Evolutionary conservation across 2,113 vertebrate species (phyloP).

Genomic region (Trinectes maculatus): DNA sequence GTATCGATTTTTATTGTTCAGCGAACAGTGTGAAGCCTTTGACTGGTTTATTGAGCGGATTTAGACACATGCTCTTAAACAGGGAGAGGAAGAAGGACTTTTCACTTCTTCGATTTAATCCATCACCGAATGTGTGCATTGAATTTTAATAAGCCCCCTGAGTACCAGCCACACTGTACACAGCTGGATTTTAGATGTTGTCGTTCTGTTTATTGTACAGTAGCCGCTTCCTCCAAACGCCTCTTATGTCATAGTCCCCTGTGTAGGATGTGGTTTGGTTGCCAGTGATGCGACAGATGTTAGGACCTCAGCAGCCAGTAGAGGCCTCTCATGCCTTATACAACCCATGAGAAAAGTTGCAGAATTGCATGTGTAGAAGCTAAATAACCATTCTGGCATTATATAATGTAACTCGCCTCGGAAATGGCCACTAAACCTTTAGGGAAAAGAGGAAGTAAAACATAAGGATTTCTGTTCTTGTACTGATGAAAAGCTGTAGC

Average conservation of each 20-base stretch:
- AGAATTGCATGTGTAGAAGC: conserved; percentile 21
- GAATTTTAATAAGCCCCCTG: conserved; percentile 66
- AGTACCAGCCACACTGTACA: conserved; percentile 17
- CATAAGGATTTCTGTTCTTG: not conserved
- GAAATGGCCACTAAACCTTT: not conserved
- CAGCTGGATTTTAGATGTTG: conserved; percentile 43
- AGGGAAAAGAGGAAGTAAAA: not conserved
- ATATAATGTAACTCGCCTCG: not conserved
- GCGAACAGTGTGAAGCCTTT: conserved; percentile 79
- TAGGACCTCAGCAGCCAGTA: conserved; percentile 85
- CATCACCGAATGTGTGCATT: conserved; percentile 57
- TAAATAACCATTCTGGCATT: conserved; percentile 39
- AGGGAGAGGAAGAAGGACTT: conserved; percentile 64
- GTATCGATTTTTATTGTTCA: conserved; percentile 84
- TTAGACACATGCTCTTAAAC: conserved; percentile 76
- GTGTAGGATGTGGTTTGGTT: conserved; percentile 59
- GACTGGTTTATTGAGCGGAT: conserved; percentile 82
- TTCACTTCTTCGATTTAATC: conserved; percentile 65
- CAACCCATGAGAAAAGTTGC: conserved; percentile 51
- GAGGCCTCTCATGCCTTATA: conserved; percentile 97
- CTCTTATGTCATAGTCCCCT: conserved; percentile 61
- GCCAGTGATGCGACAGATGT: conserved; percentile 68
- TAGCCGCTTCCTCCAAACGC: conserved; percentile 44
- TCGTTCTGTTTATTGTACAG: conserved; percentile 52
- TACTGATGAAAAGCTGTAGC: not conserved